phyloP scores from a whole-genome alignment of 1,140 invertebrate genomes.

The Andricus grossulariae region DNA sequence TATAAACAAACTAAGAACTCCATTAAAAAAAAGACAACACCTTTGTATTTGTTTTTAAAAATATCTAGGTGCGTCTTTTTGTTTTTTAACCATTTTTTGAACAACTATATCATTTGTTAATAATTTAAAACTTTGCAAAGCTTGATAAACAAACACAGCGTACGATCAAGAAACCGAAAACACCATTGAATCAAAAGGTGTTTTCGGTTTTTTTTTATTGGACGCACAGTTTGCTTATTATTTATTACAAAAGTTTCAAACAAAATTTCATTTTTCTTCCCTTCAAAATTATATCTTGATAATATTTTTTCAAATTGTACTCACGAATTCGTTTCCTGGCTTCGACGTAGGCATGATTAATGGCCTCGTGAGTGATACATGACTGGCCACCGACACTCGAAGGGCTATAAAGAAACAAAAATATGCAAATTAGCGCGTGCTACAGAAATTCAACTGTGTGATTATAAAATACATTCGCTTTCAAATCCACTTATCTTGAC shows the following conservation, averaged over 20 bases:
- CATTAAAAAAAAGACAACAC: too few species aligned
- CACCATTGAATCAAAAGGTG: too few species aligned
- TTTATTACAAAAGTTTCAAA: too few species aligned
- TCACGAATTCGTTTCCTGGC: conserved; percentile 89
- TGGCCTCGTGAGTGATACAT: conserved; percentile 93
- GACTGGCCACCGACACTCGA: conserved; percentile 82
- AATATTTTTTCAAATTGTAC: conserved; percentile 37
- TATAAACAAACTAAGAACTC: too few species aligned
- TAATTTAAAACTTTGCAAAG: neutral
- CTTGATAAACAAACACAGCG: neutral
- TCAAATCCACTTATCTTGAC: neutral
- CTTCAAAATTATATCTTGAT: conserved; percentile 36
- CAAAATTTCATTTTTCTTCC: neutral
- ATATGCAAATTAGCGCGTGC: conserved; percentile 41
- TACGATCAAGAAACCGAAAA: too few species aligned
- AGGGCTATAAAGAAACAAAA: conserved; percentile 76
- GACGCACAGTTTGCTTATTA: too few species aligned
- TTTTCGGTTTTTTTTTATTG: too few species aligned
- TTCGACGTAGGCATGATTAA: conserved; percentile 92
- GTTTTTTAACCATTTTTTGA: too few species aligned
- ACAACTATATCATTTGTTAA: neutral
- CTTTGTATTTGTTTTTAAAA: too few species aligned
- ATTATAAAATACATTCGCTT: neutral
- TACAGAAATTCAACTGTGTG: neutral
- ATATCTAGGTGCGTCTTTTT: too few species aligned